Evolutionary conservation across 2,113 vertebrate species (phyloP).

Genomic region (Thunnus maccoyii): DNA sequence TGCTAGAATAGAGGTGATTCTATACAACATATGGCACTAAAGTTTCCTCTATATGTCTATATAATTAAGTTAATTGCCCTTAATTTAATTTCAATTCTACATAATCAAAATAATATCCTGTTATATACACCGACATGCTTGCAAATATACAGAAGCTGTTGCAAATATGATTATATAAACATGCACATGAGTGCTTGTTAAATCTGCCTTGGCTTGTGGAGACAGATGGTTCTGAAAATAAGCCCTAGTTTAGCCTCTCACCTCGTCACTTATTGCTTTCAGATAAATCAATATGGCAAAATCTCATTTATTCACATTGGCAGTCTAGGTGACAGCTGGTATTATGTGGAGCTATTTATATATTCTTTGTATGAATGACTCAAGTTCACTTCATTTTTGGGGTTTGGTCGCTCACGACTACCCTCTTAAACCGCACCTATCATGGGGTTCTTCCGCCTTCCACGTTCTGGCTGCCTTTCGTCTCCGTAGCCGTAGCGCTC

Average conservation of each 20-base stretch:
- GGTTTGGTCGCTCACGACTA: too few species aligned
- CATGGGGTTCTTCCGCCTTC: constrained; percentile 89
- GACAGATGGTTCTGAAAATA: constrained; percentile 21
- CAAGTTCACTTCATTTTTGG: neutral
- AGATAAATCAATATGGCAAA: constrained; percentile 28
- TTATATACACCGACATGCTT: constrained; percentile 14
- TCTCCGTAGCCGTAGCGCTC: constrained; percentile 65
- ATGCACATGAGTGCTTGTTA: constrained; percentile 15
- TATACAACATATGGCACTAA: constrained; percentile 25
- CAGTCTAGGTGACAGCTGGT: neutral
- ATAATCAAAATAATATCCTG: constrained; percentile 7
- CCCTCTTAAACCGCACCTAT: constrained; percentile 89
- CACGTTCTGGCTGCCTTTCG: constrained; percentile 84
- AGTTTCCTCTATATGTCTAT: neutral
- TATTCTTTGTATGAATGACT: neutral
- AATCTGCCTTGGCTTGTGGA: constrained; percentile 10
- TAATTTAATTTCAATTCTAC: constrained; percentile 8
- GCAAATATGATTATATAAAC: neutral
- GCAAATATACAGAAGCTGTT: constrained; percentile 5
- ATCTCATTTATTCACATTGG: constrained; percentile 9
- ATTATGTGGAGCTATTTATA: neutral
- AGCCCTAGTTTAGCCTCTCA: constrained; percentile 23
- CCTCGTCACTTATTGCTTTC: constrained; percentile 22
- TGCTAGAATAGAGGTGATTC: constrained; percentile 10
- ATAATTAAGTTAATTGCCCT: constrained; percentile 11